Evolutionary conservation across 2,797 vertebrate genomes (phyloP).

Genomic region (Urocyon cinereoargenteus): DNA sequence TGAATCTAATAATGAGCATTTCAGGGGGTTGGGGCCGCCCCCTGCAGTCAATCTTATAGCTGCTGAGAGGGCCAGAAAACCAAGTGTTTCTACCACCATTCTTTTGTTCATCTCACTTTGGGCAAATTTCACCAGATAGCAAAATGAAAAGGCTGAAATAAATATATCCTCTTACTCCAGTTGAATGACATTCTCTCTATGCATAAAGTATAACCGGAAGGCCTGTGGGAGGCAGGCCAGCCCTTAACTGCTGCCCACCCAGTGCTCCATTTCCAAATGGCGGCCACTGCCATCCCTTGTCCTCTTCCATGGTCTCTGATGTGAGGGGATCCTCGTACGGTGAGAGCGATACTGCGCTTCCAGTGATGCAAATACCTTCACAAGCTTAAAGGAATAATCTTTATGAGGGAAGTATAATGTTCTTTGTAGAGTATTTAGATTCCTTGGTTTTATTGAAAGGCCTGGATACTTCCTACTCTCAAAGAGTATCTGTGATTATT

Average conservation of each 20-base stretch:
- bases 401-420: neutral
- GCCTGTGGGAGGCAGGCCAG: neutral
- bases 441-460: constrained; percentile 26
- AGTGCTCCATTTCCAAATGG: neutral
- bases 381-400: neutral
- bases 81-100: neutral
- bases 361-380: neutral
- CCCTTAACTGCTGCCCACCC: neutral
- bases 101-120: neutral
- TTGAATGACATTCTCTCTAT: constrained; percentile 40
- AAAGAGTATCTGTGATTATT: constrained; percentile 35
- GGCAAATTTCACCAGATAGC: neutral
- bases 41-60: neutral
- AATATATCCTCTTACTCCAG: constrained; percentile 42
- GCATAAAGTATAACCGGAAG: neutral
- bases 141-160: neutral
- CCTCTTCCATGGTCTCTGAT: neutral
- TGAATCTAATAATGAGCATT: neutral
- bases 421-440: neutral
- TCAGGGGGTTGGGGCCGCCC: neutral
- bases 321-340: neutral
- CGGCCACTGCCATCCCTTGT: accelerated
- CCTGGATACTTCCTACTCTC: neutral
- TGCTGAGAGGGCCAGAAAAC: neutral
- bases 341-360: neutral